Conservation (phyloP, 1,140 invertebrate genomes). For the Lasioglossum albipes region DNA sequence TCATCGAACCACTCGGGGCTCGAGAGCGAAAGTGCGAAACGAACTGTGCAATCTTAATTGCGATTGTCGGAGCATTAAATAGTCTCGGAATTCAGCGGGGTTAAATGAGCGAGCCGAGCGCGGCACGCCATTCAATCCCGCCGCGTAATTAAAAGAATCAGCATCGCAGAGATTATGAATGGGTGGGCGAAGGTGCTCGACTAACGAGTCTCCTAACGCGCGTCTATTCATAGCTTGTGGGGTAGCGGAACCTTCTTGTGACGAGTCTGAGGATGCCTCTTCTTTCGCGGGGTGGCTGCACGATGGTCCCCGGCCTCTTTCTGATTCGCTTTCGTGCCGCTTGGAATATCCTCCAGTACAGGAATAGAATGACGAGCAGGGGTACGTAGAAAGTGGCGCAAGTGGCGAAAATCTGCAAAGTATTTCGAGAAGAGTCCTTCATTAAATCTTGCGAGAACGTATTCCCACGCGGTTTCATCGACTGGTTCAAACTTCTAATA, state of each 20-base stretch:
- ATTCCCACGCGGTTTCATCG: no score
- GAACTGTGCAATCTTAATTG: no score
- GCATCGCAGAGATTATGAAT: background rate
- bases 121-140: no score
- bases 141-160: background rate
- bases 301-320: conserved; percentile 80
- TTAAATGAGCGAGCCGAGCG: conserved; percentile 10
- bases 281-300: conserved; percentile 74
- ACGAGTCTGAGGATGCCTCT: conserved; percentile 76
- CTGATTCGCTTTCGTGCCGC: conserved; percentile 90
- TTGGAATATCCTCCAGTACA: conserved; percentile 96
- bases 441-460: no score
- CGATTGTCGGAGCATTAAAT: no score
- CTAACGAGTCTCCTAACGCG: conserved; percentile 33
- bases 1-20: no score
- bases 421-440: conserved; percentile 11
- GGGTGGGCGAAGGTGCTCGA: background rate
- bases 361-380: conserved; percentile 90
- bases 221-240: conserved; percentile 17
- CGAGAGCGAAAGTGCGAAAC: no score
- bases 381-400: conserved; percentile 96
- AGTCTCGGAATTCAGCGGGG: no score
- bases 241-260: conserved; percentile 66
- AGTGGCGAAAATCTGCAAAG: conserved; percentile 90
- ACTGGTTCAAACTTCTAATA: no score